Evolutionary conservation across 2,797 vertebrate species (phyloP).

Genomic region (Urosaurus nigricauda): DNA sequence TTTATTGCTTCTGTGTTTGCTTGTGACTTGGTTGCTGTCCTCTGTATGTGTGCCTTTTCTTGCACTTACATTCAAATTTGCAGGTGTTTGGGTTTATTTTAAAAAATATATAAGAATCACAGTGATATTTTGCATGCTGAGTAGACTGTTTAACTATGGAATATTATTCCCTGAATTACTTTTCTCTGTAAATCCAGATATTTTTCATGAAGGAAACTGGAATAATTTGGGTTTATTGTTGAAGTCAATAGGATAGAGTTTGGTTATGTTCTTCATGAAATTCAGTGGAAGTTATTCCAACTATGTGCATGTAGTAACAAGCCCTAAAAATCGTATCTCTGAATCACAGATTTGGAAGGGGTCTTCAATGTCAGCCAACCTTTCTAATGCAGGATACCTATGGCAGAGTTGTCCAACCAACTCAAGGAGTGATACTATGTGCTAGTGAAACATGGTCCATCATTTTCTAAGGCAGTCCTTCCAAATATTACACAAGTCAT

Average conservation of each 20-base stretch:
- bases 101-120: background rate
- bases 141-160: background rate
- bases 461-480: background rate
- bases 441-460: background rate
- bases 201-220: background rate
- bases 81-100: background rate
- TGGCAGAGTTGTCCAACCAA: background rate
- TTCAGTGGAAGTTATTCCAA: background rate
- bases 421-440: background rate
- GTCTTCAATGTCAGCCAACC: background rate
- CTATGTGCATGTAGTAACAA: background rate
- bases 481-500: background rate
- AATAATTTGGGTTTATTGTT: background rate
- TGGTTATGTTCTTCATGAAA: too few species aligned
- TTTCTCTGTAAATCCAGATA: background rate
- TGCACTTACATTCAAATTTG: background rate
- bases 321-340: background rate
- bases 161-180: background rate
- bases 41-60: background rate
- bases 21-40: background rate
- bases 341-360: background rate
- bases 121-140: background rate
- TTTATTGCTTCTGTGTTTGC: background rate
- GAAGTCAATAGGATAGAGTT: background rate
- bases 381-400: background rate